Base-by-base conservation (phyloP, 1,140 invertebrate species). In the Holcopasites calliopsidis region DNA sequence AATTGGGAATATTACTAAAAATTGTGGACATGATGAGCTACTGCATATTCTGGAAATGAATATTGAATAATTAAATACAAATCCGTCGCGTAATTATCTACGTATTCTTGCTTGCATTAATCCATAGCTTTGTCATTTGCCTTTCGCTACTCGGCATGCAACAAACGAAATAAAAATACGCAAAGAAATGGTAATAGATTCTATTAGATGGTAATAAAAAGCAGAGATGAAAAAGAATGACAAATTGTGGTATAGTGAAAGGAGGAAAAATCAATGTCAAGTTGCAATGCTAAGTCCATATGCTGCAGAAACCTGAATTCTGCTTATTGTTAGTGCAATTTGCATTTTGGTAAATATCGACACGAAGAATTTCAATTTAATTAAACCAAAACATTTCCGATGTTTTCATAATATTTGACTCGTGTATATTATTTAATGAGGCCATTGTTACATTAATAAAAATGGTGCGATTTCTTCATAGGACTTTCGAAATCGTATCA, bases 161-260 rank as follows among this genome's bases (percentile, higher is more conserved):
- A n/a, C n/a, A 44, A 44, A 44, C 18, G 18, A 44, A 26, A 62
- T 44, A 26, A 62, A 28, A 44, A 61, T 42, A 7, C n/a, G 10
- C n/a, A 42, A 60, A 60, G 58, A 60, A 42, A 40, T 40, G 8
- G 38, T 28, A 26, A 44, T n/a, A 42, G 23, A 31, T 31, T 11
- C 6, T 18, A 23, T 26, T 28, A 23, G 8, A 18, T 26, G 28
- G 7, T 7, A 40, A n/a, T 8, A 18, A 61, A 16, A 3, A 4
- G 13, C 4, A 6, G 26, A 31, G 1, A n/a, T 11, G 10, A 47
- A 31, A 61, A 2, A 8, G 60, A 31, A 28, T 31, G 28, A 64
- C 42, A 13, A 21, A 31, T 64, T 18, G 49, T 44, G 49, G 60
- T 44, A 64, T 21, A 21, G 60, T 64, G 60, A 64, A 64, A 64